Evolutionary conservation across 2,888 invertebrate genomes (phyloP).

Genomic region (Tetragonula carbonaria): DNA sequence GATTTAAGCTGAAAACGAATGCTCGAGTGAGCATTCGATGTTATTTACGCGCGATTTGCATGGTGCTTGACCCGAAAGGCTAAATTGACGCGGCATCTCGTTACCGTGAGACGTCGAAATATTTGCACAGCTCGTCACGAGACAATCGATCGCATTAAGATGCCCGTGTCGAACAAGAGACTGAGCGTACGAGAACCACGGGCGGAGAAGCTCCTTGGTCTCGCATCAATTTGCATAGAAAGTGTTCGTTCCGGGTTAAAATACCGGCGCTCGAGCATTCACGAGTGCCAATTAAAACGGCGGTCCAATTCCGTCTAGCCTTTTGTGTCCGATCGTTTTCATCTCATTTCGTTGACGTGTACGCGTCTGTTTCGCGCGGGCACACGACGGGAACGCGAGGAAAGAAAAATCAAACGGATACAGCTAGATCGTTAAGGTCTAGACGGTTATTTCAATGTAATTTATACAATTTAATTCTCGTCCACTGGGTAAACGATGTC

Average conservation of each 20-base stretch:
- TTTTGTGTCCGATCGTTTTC: slow-evolving; percentile 31
- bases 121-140: slow-evolving; percentile 15
- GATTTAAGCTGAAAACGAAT: background rate
- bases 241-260: slow-evolving; percentile 58
- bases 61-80: background rate
- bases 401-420: background rate
- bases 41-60: slow-evolving; percentile 33
- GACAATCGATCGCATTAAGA: slow-evolving; percentile 38
- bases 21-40: background rate
- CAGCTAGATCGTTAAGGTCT: background rate
- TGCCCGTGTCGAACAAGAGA: slow-evolving; percentile 43
- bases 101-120: slow-evolving; percentile 28
- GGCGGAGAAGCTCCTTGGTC: slow-evolving; percentile 58
- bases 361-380: background rate
- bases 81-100: slow-evolving; percentile 19
- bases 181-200: slow-evolving; percentile 21
- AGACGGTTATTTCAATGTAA: background rate
- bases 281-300: slow-evolving; percentile 65
- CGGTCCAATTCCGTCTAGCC: slow-evolving; percentile 50
- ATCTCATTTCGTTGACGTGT: slow-evolving; percentile 31
- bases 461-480: slow-evolving; percentile 22
- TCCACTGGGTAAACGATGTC: no score
- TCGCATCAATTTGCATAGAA: slow-evolving; percentile 70
- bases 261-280: slow-evolving; percentile 20
- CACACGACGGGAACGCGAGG: background rate